Percentiles rank a stretch among this genome's conserved stretches.
phyloP scores from a whole-genome alignment of 2,113 vertebrate genomes.

The Haliaeetus leucogaster region DNA sequence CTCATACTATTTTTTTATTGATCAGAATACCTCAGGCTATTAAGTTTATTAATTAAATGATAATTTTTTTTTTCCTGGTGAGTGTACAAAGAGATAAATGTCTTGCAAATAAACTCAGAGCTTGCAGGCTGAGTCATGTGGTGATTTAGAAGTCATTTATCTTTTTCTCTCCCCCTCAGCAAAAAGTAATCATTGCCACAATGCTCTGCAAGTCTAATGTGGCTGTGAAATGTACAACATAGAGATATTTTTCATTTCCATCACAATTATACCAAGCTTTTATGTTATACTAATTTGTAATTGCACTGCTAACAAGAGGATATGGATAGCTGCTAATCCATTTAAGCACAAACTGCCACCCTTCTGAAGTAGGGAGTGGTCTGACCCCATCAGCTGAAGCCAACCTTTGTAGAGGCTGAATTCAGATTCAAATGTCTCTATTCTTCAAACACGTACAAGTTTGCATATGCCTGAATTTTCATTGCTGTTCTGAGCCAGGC shows the following conservation, averaged over 20 bases:
- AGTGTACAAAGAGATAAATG: conserved; percentile 68
- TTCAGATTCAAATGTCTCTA: neutral
- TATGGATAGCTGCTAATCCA: conserved; percentile 35
- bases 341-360: conserved; percentile 1
- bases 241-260: conserved; percentile 45
- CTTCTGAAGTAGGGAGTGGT: neutral
- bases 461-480: neutral
- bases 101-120: conserved; percentile 69
- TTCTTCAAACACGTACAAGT: neutral
- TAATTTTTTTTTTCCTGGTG: conserved; percentile 51
- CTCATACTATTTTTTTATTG: conserved; percentile 59
- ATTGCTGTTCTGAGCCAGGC: neutral
- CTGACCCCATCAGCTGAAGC: neutral
- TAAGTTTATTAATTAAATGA: conserved; percentile 77
- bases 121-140: conserved; percentile 38
- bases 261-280: conserved; percentile 44
- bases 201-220: conserved; percentile 35
- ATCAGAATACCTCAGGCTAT: conserved; percentile 63
- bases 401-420: neutral
- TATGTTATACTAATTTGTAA: conserved; percentile 50
- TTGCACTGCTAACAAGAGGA: conserved; percentile 45
- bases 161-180: conserved; percentile 49
- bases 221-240: conserved; percentile 34
- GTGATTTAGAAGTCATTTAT: conserved; percentile 69
- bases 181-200: conserved; percentile 48